Percentiles rank a stretch among this genome's conserved stretches.
These are phyloP conservation scores for Chelidonichthys spinosus DNA, from an alignment of 2,797 vertebrate species.

Conservation along the genomic window DNA sequence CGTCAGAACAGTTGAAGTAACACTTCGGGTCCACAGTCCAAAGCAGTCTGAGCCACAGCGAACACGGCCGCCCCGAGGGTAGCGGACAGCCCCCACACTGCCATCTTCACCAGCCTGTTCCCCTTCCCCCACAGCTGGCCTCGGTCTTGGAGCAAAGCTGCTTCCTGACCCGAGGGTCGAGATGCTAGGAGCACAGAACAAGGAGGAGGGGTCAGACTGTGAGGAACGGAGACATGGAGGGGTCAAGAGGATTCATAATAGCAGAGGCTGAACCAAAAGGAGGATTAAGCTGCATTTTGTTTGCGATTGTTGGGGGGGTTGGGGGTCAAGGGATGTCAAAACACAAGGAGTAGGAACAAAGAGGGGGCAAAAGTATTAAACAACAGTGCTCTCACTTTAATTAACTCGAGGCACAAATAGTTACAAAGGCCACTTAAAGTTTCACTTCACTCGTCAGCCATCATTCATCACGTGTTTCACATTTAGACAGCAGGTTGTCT, in stretches of 20 bases:
- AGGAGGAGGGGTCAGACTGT: conserved; percentile 42
- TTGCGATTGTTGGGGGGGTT: not conserved
- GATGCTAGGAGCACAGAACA: conserved; percentile 54
- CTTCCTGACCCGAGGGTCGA: conserved; percentile 47
- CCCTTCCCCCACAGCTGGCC: conserved; percentile 57
- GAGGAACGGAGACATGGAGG: conserved; percentile 25
- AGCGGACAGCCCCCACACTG: conserved; percentile 89
- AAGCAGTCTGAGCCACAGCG: conserved; percentile 87
- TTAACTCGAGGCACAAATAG: conserved; percentile 2
- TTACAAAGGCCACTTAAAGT: conserved; percentile 4
- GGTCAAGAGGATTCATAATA: conserved; percentile 41
- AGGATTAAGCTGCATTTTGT: conserved; percentile 20
- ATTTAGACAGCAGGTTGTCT: conserved; percentile 4
- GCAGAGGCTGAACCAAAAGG: conserved; percentile 11
- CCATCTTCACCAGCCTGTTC: conserved; percentile 85
- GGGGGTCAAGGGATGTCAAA: conserved; percentile 14
- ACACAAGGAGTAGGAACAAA: conserved; percentile 12
- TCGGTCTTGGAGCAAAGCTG: conserved; percentile 20
- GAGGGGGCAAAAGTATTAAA: conserved; percentile 4
- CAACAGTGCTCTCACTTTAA: conserved; percentile 7
- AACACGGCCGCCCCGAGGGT: conserved; percentile 87
- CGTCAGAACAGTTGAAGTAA: conserved; percentile 87
- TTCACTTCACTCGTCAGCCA: not conserved
- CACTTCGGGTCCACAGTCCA: conserved; percentile 89
- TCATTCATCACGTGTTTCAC: conserved; percentile 10